These are phyloP conservation scores for Cephalopholis sonnerati DNA, from an alignment of 2,113 vertebrate genomes.

Conservation along the genomic window DNA sequence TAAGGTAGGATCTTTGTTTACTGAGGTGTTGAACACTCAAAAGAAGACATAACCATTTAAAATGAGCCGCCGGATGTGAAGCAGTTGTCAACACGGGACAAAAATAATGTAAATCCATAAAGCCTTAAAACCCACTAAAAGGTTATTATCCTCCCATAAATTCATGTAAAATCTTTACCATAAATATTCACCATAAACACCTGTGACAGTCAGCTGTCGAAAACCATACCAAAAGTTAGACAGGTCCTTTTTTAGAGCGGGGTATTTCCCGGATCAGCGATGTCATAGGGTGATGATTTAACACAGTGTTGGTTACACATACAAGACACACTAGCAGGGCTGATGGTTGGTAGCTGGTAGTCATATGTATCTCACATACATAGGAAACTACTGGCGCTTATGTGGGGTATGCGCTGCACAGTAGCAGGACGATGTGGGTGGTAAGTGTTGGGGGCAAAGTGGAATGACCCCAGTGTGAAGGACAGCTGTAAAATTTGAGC, in stretches of 20 bases:
- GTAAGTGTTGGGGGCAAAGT: constrained; percentile 29
- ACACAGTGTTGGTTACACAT: constrained; percentile 40
- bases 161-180: neutral
- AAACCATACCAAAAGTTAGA: constrained; percentile 20
- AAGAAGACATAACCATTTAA: neutral
- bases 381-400: constrained; percentile 3
- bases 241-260: constrained; percentile 50
- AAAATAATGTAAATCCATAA: constrained; percentile 18
- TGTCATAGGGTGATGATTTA: constrained; percentile 66
- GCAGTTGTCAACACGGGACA: neutral
- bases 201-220: constrained; percentile 52
- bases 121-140: constrained; percentile 4
- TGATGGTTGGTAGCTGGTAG: constrained; percentile 6
- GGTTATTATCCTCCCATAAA: constrained; percentile 4
- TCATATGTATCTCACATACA: constrained; percentile 9
- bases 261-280: neutral
- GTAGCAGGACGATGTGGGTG: constrained; percentile 62
- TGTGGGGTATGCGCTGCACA: constrained; percentile 25
- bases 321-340: constrained; percentile 41
- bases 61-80: neutral
- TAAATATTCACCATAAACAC: constrained; percentile 59
- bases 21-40: neutral
- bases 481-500: constrained; percentile 33
- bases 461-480: constrained; percentile 37
- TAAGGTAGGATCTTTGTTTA: neutral